These are phyloP conservation scores for Himalopsyche tibetana DNA, from an alignment of 2,888 invertebrate species.

Conservation along the genomic window DNA sequence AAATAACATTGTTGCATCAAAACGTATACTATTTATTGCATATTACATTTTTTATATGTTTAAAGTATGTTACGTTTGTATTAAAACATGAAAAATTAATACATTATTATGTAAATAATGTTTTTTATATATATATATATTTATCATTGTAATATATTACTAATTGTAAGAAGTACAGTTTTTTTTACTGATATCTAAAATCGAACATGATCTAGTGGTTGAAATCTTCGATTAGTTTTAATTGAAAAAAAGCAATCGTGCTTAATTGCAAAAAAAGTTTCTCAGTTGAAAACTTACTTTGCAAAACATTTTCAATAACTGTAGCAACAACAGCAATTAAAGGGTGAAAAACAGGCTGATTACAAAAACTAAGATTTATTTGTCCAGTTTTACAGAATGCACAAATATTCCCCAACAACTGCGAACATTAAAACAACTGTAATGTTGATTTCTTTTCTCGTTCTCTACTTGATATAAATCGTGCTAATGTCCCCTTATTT, in stretches of 20 bases:
- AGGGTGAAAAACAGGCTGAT: conserved; percentile 47
- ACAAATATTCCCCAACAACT: conserved; percentile 25
- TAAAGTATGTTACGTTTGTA: too few relatives aligned
- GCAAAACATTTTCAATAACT: conserved; percentile 17
- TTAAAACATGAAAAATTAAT: too few relatives aligned
- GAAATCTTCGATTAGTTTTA: neutral
- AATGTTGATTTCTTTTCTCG: conserved; percentile 48
- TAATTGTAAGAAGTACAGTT: too few relatives aligned
- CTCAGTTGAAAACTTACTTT: conserved; percentile 35
- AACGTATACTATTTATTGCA: too few relatives aligned
- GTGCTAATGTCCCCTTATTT: conserved; percentile 62
- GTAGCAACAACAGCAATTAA: conserved; percentile 39
- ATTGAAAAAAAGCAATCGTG: conserved; percentile 23
- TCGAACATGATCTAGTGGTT: neutral
- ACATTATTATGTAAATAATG: too few relatives aligned
- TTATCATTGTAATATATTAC: too few relatives aligned
- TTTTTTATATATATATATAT: too few relatives aligned
- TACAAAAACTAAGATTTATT: conserved; percentile 49
- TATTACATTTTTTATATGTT: too few relatives aligned
- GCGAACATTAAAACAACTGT: conserved; percentile 54
- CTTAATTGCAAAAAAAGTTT: conserved; percentile 42
- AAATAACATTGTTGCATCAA: too few relatives aligned
- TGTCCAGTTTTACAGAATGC: conserved; percentile 19
- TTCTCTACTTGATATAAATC: conserved; percentile 58
- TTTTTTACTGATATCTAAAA: too few relatives aligned